Evolutionary conservation across 92 coral and sea anemone species (phyloP), one percentile per base, ranked within the genome.

Genomic region (Galaxea fascicularis): DNA sequence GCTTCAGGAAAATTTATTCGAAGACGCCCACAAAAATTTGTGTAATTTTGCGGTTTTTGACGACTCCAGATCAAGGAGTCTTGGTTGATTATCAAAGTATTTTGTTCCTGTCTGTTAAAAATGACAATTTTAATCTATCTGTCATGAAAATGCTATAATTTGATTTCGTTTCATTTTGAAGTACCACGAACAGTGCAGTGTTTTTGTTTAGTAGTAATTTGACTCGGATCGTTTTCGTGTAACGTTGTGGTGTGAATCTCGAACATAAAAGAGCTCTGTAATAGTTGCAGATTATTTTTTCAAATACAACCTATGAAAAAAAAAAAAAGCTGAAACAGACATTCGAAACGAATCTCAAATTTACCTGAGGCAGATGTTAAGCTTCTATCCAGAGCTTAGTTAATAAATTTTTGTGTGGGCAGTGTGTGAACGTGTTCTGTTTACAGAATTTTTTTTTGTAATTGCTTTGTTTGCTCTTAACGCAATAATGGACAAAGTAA

Each of bases 21-120:
- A n/a, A 41, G 76, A 82, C 86, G 86, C 86, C 78, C 86, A 82
- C 86, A 67, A 79, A 53, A 79, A 79, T 79, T 56, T 35, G 15
- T 54, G 86, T 54, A 52, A 79, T 79, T 35, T 79, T 79, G 84
- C 84, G 84, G 84, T 79, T 79, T 66, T 41, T 65, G 41, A 31
- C 78, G 57, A 39, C 35, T 82, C 39, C 44, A 21, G 12, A 12
- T 66, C 20, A 35, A 28, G 26, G 47, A 49, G 22, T 65, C 18
- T 3, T 24, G 18, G 8, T 12, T 21, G 11, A 0, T 27, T 21
- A 26, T 4, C 1, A 11, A 20, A 18, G 10, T 44, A 41, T 17
- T 26, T 25, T 26, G 20, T 79, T 65, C 64, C 28, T 49, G 18
- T 66, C 11, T 51, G 21, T 64, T 47, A 15, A 67, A 46, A n/a